phyloP scores from a whole-genome alignment of 2,113 vertebrate species.

The Gavia stellata region DNA sequence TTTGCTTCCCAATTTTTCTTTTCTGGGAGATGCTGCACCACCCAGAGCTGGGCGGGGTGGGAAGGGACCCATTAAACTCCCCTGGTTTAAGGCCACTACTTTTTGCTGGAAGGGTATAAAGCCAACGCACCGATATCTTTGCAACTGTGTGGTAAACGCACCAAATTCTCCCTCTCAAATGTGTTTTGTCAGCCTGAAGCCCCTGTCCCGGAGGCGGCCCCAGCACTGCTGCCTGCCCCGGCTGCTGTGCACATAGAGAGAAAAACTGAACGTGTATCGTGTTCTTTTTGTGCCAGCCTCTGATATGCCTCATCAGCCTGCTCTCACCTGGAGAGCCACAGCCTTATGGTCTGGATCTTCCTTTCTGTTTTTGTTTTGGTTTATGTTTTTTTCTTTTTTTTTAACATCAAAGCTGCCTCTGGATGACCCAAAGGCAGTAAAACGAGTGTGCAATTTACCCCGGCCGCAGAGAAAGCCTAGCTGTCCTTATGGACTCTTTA shows the following conservation, averaged over 20 bases:
- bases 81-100: background rate
- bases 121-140: background rate
- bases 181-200: background rate
- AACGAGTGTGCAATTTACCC: background rate
- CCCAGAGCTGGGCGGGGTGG: background rate
- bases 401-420: background rate
- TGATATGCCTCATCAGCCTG: background rate
- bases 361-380: background rate
- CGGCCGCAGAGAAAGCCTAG: background rate
- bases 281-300: background rate
- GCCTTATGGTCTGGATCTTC: background rate
- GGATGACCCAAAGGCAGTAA: background rate
- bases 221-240: background rate
- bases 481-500: background rate
- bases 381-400: background rate
- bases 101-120: background rate
- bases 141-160: background rate
- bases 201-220: background rate
- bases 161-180: background rate
- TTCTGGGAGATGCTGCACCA: background rate
- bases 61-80: background rate
- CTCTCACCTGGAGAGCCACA: background rate
- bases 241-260: background rate
- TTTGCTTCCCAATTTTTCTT: background rate
- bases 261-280: fast-evolving